Percentiles rank a stretch among this genome's conserved stretches.
phyloP scores from a whole-genome alignment of 1,140 invertebrate genomes.

The Cylas formicarius region DNA sequence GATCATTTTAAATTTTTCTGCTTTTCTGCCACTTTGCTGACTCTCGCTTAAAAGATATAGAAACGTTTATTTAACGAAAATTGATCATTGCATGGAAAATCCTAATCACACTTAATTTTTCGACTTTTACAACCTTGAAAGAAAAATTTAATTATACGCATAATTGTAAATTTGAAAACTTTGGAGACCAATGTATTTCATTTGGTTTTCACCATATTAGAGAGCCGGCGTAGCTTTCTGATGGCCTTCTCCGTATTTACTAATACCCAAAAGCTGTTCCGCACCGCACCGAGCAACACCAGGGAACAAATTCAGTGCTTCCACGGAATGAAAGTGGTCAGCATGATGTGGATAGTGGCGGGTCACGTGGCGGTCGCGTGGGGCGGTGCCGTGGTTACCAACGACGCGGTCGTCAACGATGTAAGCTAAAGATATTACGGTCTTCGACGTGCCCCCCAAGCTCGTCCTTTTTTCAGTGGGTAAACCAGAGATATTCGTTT shows the following conservation, averaged over 20 bases:
- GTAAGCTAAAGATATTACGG: conserved; percentile 7
- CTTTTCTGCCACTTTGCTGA: too few relatives aligned
- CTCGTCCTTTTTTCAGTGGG: conserved; percentile 5
- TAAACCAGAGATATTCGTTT: conserved; percentile 6
- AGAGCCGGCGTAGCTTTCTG: conserved; percentile 15
- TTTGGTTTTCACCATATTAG: conserved; percentile 15
- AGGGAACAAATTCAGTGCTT: conserved; percentile 33
- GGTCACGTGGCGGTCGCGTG: conserved; percentile 25
- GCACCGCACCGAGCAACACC: not conserved
- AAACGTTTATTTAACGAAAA: too few relatives aligned
- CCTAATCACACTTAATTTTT: not conserved
- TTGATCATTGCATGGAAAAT: not conserved
- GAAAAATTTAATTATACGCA: not conserved
- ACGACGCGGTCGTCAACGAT: conserved; percentile 5
- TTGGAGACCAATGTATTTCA: too few relatives aligned
- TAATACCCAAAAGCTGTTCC: conserved; percentile 25
- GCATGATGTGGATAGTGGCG: conserved; percentile 37
- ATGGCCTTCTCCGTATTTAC: conserved; percentile 25
- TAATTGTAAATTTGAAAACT: not conserved
- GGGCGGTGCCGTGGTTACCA: conserved; percentile 4
- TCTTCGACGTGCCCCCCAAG: not conserved
- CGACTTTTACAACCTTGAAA: not conserved
- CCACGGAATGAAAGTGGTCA: conserved; percentile 36
- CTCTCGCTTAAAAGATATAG: too few relatives aligned
- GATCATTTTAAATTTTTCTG: too few relatives aligned